A percentile compares a stretch with the other conserved stretches of the same genome.
These are phyloP conservation scores for Crotalus viridis DNA, from an alignment of 2,113 vertebrate genomes.

Conservation along the genomic window DNA sequence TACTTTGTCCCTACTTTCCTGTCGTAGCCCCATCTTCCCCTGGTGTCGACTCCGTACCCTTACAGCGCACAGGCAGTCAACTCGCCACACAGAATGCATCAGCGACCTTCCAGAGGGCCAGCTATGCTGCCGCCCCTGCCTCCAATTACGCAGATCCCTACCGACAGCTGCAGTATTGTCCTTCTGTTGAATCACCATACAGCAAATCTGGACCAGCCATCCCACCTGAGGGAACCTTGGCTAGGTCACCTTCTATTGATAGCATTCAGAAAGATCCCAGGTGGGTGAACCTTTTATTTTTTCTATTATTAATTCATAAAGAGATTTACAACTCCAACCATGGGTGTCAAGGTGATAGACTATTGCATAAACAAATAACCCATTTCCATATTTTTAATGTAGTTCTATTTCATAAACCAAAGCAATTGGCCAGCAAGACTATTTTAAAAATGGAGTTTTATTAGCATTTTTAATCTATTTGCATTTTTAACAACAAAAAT, in stretches of 20 bases:
- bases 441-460: slow-evolving; percentile 17
- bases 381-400: slow-evolving; percentile 20
- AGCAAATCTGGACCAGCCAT: slow-evolving; percentile 98
- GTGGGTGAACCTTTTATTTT: slow-evolving; percentile 76
- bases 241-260: slow-evolving; percentile 96
- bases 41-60: slow-evolving; percentile 98
- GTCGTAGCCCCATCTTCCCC: slow-evolving; percentile 98
- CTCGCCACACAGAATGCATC: slow-evolving; percentile 81
- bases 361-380: not conserved
- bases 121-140: slow-evolving; percentile 87
- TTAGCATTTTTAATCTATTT: slow-evolving; percentile 5
- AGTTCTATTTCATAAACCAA: not conserved
- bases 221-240: slow-evolving; percentile 93
- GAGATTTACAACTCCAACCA: not conserved
- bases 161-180: slow-evolving; percentile 97
- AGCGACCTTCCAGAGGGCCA: slow-evolving; percentile 91
- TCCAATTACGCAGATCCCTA: slow-evolving; percentile 92
- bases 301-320: slow-evolving; percentile 26
- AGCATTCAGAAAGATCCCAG: slow-evolving; percentile 99
- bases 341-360: not conserved
- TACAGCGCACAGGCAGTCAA: slow-evolving; percentile 96
- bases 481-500: not conserved
- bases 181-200: slow-evolving; percentile 96
- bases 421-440: not conserved
- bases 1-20: slow-evolving; percentile 98